Evolutionary conservation across 2,113 vertebrate genomes (phyloP).

Genomic region (Podarcis raffonei): DNA sequence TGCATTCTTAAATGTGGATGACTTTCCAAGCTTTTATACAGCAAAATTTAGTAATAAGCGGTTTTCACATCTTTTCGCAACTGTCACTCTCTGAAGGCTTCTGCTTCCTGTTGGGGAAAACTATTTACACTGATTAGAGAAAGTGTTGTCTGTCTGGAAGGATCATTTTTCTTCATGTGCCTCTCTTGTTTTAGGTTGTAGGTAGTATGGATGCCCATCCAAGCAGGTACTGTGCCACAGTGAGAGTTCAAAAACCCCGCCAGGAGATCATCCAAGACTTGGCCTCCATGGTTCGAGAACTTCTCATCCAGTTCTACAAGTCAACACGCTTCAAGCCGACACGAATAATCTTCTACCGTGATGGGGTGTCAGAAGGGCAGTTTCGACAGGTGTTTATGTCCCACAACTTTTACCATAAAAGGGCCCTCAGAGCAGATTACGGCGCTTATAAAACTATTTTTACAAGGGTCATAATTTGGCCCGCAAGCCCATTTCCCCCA

Average conservation of each 20-base stretch:
- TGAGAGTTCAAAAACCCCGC: conserved; percentile 94
- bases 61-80: not conserved
- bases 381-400: conserved; percentile 89
- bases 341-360: conserved; percentile 95
- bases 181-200: conserved; percentile 84
- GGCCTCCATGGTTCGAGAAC: conserved; percentile 97
- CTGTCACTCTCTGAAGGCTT: not conserved
- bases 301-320: conserved; percentile 99
- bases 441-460: not conserved
- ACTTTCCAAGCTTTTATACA: not conserved
- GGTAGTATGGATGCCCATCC: conserved; percentile 99
- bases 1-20: no score
- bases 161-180: not conserved
- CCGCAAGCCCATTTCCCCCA: no score
- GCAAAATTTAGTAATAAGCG: not conserved
- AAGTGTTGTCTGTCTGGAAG: no score
- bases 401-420: not conserved
- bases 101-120: not conserved
- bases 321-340: conserved; percentile 99
- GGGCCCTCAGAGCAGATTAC: not conserved
- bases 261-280: conserved; percentile 98
- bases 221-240: conserved; percentile 98
- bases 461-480: no score
- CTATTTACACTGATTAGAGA: no score
- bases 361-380: conserved; percentile 95